phyloP scores from a whole-genome alignment of 2,888 invertebrate species.

The Drosophila subsilvestris region DNA sequence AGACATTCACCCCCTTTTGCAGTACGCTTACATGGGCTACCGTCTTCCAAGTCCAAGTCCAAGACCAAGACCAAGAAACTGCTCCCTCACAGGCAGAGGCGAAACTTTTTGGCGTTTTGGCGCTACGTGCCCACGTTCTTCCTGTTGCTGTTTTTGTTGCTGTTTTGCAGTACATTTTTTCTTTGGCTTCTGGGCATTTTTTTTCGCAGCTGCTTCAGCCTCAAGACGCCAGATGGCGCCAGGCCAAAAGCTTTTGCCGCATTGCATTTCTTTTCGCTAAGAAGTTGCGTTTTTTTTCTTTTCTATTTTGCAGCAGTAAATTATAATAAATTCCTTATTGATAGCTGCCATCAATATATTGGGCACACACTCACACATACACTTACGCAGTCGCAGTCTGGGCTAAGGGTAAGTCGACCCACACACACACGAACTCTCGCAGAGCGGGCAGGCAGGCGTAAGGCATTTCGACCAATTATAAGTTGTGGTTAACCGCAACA shows the following conservation, averaged over 20 bases:
- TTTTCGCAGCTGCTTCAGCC: slow-evolving; percentile 23
- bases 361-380: slow-evolving; percentile 22
- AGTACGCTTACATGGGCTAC: slow-evolving; percentile 17
- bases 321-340: slow-evolving; percentile 27
- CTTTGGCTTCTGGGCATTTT: slow-evolving; percentile 1
- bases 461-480: slow-evolving; percentile 84
- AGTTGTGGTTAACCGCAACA: slow-evolving; percentile 85
- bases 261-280: neutral
- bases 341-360: slow-evolving; percentile 33
- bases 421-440: slow-evolving; percentile 24
- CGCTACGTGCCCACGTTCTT: neutral
- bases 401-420: slow-evolving; percentile 40
- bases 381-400: slow-evolving; percentile 30
- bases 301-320: slow-evolving; percentile 10
- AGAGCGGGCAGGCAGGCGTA: slow-evolving; percentile 51
- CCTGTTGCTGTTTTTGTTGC: slow-evolving; percentile 15
- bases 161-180: slow-evolving; percentile 15
- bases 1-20: slow-evolving; percentile 62
- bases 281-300: slow-evolving; percentile 2
- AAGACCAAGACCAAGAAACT: slow-evolving; percentile 52
- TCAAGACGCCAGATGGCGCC: slow-evolving; percentile 61
- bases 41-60: slow-evolving; percentile 47
- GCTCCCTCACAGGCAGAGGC: slow-evolving; percentile 31
- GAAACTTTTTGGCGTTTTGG: slow-evolving; percentile 51
- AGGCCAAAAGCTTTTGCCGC: slow-evolving; percentile 59